Evolutionary conservation across 2,113 vertebrate species (phyloP), one percentile per base, ranked within the genome.

Genomic region (Lamprotornis superbus): DNA sequence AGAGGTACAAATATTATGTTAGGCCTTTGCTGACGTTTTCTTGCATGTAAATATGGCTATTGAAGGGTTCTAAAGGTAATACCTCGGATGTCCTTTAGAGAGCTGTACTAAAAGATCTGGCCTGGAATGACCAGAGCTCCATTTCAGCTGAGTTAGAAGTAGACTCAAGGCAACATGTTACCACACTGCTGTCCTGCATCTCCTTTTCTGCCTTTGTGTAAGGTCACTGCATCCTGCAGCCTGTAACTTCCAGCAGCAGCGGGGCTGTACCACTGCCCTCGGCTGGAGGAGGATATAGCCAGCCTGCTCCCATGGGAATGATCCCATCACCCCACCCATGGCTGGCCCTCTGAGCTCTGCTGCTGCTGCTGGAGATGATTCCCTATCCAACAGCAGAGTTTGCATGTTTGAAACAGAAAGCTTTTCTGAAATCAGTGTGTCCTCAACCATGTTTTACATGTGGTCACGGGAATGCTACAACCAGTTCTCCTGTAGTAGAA

Each of bases 51-150:
- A 93, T 96, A 94, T 94, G 96, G 82, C 83, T 97, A 96, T 97
- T 83, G 95, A 97, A 96, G 87, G 93, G 91, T 95, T 95, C 64
- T 97, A 95, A 95, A 96, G 86, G 86, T 52, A 93, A 81, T 83
- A 73, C 70, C 82, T 91, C 53, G 1, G 8, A 74, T 84, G 37
- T 95, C 85, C 80, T 76, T 95, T 97, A 80, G 73, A 73, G 85
- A 68, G 9, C 77, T 44, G 56, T 78, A n/a, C 69, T 93, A 90
- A 95, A 93, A 40, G 93, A 64, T 53, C 87, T 82, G 78, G 83
- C 28, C 78, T 6, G 14, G 23, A 78, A 68, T 46, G 93, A 91
- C 84, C 90, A 91, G 87, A 93, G 50, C 67, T 90, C 71, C 81
- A 91, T 97, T 96, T 85, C 60, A 92, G 65, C 80, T 84, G 74